Conservation (phyloP, 1,140 invertebrate species). For the Plectrocnemia conspersa region DNA sequence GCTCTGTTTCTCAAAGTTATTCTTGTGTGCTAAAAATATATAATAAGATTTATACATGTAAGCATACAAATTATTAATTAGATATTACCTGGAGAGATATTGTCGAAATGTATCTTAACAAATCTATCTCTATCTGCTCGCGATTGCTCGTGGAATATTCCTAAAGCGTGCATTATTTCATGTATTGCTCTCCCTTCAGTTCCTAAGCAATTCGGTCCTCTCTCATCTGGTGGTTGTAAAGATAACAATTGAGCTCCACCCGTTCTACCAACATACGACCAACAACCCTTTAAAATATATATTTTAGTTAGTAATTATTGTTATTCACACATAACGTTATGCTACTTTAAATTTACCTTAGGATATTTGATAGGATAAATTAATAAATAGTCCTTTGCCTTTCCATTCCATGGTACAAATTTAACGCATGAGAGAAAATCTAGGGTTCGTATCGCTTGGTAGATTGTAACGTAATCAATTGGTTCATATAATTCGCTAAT, state of each 20-base stretch:
- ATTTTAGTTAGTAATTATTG: too few relatives aligned
- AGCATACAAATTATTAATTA: conserved; percentile 20
- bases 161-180: conserved; percentile 63
- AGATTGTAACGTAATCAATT: conserved; percentile 54
- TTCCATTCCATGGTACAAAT: conserved; percentile 60
- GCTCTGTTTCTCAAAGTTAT: conserved; percentile 60
- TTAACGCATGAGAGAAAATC: conserved; percentile 61
- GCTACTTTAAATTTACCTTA: conserved; percentile 37
- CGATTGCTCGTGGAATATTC: conserved; percentile 64
- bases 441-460: conserved; percentile 54
- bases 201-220: conserved; percentile 56
- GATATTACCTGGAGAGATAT: conserved; percentile 52
- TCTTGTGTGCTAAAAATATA: conserved; percentile 52
- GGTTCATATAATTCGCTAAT: conserved; percentile 59
- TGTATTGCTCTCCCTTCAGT: conserved; percentile 60
- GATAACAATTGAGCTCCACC: conserved; percentile 65
- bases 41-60: too few relatives aligned
- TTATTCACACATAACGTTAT: neutral
- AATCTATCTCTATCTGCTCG: conserved; percentile 58
- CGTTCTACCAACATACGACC: conserved; percentile 61
- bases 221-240: conserved; percentile 57
- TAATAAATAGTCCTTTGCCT: conserved; percentile 56
- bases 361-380: conserved; percentile 64
- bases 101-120: conserved; percentile 54
- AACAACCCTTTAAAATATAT: conserved; percentile 52